Conservation (phyloP, 2,888 invertebrate genomes). For the Pristionchus mayeri region DNA sequence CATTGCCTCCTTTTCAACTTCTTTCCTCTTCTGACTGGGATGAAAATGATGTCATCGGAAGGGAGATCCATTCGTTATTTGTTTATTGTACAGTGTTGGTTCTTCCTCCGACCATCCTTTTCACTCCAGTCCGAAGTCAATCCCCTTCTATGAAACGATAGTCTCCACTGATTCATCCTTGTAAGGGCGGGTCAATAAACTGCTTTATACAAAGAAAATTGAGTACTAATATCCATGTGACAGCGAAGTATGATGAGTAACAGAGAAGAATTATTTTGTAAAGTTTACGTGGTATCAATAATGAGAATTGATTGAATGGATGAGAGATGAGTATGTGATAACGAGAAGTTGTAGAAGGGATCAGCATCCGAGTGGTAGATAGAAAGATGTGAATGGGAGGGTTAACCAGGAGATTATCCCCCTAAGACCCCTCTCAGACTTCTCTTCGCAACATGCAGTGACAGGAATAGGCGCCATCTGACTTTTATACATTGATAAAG, state of each 20-base stretch:
- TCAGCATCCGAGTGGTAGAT: not conserved
- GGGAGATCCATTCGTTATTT: not conserved
- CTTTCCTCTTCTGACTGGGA: not conserved
- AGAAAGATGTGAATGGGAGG: not conserved
- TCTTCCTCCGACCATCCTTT: not conserved
- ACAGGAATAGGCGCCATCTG: not conserved
- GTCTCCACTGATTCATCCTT: not conserved
- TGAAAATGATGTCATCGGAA: not conserved
- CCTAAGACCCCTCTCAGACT: not conserved
- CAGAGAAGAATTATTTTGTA: too few relatives aligned
- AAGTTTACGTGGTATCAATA: too few relatives aligned
- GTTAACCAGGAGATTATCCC: not conserved
- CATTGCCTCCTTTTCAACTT: not conserved
- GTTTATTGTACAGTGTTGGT: conserved; percentile 14
- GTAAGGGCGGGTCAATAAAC: conserved; percentile 33
- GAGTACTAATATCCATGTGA: too few relatives aligned
- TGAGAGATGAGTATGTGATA: not conserved
- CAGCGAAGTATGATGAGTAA: too few relatives aligned
- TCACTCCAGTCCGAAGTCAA: not conserved
- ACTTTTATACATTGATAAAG: not conserved
- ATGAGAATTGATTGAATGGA: too few relatives aligned
- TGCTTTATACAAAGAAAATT: not conserved
- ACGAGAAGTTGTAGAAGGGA: not conserved
- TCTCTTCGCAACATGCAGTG: not conserved
- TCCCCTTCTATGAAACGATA: conserved; percentile 27